phyloP scores from a whole-genome alignment of 2,888 invertebrate species.

The Agonopterix arenella region DNA sequence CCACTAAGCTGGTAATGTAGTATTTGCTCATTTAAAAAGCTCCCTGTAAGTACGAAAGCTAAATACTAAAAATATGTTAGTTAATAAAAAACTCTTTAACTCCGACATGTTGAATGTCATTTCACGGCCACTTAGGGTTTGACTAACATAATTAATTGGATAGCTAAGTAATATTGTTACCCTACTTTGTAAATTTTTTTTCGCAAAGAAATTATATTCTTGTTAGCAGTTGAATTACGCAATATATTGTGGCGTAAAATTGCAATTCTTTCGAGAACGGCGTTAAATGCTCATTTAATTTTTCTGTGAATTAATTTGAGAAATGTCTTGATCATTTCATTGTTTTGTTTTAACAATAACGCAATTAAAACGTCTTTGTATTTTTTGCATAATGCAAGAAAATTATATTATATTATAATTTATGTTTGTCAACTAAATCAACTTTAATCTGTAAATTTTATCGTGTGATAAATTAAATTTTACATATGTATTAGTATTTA shows the following conservation, averaged over 20 bases:
- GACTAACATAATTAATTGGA: slow-evolving; percentile 19
- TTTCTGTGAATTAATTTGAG: slow-evolving; percentile 9
- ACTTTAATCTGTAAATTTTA: background rate
- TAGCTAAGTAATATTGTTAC: slow-evolving; percentile 8
- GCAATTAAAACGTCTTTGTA: slow-evolving; percentile 8
- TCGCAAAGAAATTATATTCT: slow-evolving; percentile 4
- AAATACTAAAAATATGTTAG: slow-evolving; percentile 26
- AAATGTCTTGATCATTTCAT: slow-evolving; percentile 10
- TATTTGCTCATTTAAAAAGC: no score
- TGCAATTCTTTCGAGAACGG: slow-evolving; percentile 11
- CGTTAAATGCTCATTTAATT: slow-evolving; percentile 13
- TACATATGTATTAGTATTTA: background rate
- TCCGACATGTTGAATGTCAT: slow-evolving; percentile 34
- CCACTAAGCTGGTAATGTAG: no score
- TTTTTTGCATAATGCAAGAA: slow-evolving; percentile 7
- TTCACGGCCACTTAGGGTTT: slow-evolving; percentile 51
- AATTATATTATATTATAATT: background rate
- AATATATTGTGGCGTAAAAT: slow-evolving; percentile 9
- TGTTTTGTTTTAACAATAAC: slow-evolving; percentile 10
- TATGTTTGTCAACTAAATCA: slow-evolving; percentile 5
- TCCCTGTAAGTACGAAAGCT: no score
- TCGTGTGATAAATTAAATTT: background rate
- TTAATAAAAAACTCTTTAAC: slow-evolving; percentile 12
- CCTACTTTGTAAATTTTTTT: slow-evolving; percentile 4
- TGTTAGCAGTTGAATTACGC: slow-evolving; percentile 3